These are phyloP conservation scores for Pollenia amentaria DNA, from an alignment of 2,888 invertebrate species.

Conservation along the genomic window DNA sequence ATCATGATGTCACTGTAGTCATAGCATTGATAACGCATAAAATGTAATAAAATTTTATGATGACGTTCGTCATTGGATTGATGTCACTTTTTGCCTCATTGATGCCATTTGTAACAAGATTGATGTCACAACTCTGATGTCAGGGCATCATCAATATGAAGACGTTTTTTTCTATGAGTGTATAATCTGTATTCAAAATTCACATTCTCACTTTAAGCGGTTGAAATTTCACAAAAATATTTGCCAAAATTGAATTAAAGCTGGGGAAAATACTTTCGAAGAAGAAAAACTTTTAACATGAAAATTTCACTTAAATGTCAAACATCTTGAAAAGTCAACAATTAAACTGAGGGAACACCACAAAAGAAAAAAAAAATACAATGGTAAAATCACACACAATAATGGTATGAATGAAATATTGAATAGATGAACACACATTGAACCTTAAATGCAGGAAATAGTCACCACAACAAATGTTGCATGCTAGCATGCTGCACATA, in stretches of 20 bases:
- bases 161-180: too few relatives aligned
- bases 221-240: background rate
- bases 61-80: too few relatives aligned
- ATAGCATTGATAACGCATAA: too few relatives aligned
- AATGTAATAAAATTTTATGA: too few relatives aligned
- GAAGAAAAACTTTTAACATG: too few relatives aligned
- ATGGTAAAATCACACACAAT: conserved; percentile 45
- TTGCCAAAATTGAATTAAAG: background rate
- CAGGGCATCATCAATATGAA: too few relatives aligned
- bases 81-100: too few relatives aligned
- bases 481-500: conserved; percentile 35
- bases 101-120: too few relatives aligned
- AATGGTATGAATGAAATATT: conserved; percentile 24
- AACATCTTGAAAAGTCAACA: conserved; percentile 62
- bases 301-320: conserved; percentile 44
- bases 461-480: conserved; percentile 53
- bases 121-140: too few relatives aligned
- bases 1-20: too few relatives aligned
- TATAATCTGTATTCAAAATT: too few relatives aligned
- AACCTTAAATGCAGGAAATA: conserved; percentile 62
- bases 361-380: background rate
- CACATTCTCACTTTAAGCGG: background rate
- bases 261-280: background rate
- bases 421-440: conserved; percentile 24
- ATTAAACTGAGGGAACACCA: conserved; percentile 24